Evolutionary conservation across 2,113 vertebrate species (phyloP), one percentile per base, ranked within the genome.

Genomic region (Carettochelys insculpta): DNA sequence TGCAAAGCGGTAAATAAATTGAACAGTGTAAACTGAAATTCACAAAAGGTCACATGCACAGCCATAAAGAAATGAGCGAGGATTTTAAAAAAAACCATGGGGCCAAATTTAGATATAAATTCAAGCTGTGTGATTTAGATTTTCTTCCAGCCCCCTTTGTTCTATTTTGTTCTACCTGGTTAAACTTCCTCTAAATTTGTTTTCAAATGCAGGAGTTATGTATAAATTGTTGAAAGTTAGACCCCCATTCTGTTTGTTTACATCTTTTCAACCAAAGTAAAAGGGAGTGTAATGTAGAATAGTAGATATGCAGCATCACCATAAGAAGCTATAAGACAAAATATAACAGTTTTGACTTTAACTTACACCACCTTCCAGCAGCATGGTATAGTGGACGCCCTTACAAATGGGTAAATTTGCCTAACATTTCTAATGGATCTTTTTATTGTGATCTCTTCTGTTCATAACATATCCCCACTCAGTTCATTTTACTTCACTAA

Each of bases 21-120:
- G 56, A 85, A 52, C n/a, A 11, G 0, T 10, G 19, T 45, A 45
- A 76, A 25, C 24, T 50, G 50, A 7, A 6, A 5, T 51, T 48
- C 73, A 48, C 11, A 53, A 1, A 51, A 8, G 2, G 0, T 11
- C 27, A 41, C 47, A 25, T 65, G 52, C 27, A 71, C 52, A 20
- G 80, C 93, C 71, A 78, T 80, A 61, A 17, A 41, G 53, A 5
- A 12, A 31, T 61, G 1, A 71, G 16, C 2, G 75, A 19, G 7
- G 50, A n/a, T 54, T 80, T 27, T n/a, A n/a, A 43, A 45, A 11
- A 79, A 86, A 90, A 11, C 31, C 58, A 17, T 17, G 31, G 31
- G 14, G 34, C 79, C 2, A 9, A 65, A 31, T 56, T 81, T 0
- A 54, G 1, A 19, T 65, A 24, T 77, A 13, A 11, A 38, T 81